A percentile compares a stretch with the other conserved stretches of the same genome.
Evolutionary conservation across 2,113 vertebrate genomes (phyloP).

Genomic region (Xiphophorus hellerii): DNA sequence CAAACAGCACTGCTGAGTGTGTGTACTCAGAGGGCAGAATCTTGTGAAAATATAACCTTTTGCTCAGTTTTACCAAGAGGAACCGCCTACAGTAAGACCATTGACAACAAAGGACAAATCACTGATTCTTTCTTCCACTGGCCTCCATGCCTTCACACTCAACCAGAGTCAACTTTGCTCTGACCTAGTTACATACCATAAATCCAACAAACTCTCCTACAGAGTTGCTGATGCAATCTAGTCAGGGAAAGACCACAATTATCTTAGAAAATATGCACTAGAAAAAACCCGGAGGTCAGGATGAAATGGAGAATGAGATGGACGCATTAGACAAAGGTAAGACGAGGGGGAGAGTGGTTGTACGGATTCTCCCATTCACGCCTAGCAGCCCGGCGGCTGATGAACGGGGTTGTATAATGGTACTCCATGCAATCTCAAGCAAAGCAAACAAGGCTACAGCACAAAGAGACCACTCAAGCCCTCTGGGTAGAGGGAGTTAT

Average conservation of each 20-base stretch:
- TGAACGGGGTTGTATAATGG: constrained; percentile 67
- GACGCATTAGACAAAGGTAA: constrained; percentile 28
- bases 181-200: constrained; percentile 32
- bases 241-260: constrained; percentile 35
- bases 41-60: constrained; percentile 28
- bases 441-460: constrained; percentile 50
- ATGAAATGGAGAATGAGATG: constrained; percentile 23
- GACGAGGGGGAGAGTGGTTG: constrained; percentile 43
- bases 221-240: constrained; percentile 40
- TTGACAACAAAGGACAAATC: constrained; percentile 68
- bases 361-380: constrained; percentile 54
- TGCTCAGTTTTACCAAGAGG: constrained; percentile 49
- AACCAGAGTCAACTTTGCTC: constrained; percentile 41
- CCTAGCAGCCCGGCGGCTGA: constrained; percentile 57
- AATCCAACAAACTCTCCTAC: constrained; percentile 30
- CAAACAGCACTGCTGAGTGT: not conserved
- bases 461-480: constrained; percentile 69
- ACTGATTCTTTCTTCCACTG: constrained; percentile 54
- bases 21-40: not conserved
- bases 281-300: constrained; percentile 7
- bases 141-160: constrained; percentile 56
- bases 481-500: constrained; percentile 65
- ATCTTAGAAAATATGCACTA: constrained; percentile 27
- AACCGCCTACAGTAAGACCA: constrained; percentile 39
- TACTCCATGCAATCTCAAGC: constrained; percentile 56